phyloP scores from a whole-genome alignment of 2,888 invertebrate species.

The Nomada goodeniana region DNA sequence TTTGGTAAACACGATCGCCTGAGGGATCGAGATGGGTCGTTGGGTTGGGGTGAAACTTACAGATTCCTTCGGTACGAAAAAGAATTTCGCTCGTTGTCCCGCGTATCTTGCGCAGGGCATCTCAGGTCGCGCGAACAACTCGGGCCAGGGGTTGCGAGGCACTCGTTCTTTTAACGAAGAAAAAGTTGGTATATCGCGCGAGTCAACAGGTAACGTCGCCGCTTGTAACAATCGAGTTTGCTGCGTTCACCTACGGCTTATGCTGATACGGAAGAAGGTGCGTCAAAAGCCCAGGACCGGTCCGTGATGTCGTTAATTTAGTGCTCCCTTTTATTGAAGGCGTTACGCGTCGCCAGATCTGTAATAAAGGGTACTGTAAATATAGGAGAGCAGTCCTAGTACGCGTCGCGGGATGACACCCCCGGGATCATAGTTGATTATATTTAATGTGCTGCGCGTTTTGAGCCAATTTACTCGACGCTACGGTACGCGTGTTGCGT shows the following conservation, averaged over 20 bases:
- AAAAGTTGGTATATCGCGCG: not conserved
- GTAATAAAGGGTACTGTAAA: conserved; percentile 61
- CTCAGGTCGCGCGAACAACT: conserved; percentile 62
- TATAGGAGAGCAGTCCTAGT: conserved; percentile 38
- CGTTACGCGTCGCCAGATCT: conserved; percentile 38
- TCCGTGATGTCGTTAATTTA: conserved; percentile 52
- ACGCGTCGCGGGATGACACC: conserved; percentile 5
- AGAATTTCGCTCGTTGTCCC: conserved; percentile 33
- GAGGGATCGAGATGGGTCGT: conserved; percentile 20
- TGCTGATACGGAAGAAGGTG: conserved; percentile 5
- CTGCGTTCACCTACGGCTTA: not conserved
- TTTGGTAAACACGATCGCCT: not conserved
- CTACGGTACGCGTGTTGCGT: not conserved
- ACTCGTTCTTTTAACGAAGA: conserved; percentile 9
- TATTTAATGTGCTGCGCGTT: conserved; percentile 34
- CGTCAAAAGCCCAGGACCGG: conserved; percentile 47
- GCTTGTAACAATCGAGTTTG: not conserved
- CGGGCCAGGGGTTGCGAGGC: conserved; percentile 45
- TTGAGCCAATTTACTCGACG: conserved; percentile 3
- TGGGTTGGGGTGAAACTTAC: conserved; percentile 18
- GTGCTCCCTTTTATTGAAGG: conserved; percentile 29
- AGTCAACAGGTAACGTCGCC: not conserved
- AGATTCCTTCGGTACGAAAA: conserved; percentile 51
- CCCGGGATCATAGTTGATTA: not conserved
- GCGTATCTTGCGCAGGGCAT: conserved; percentile 47